Evolutionary conservation across 2,797 vertebrate genomes (phyloP), one percentile per base, ranked within the genome.

Genomic region (Odontamblyopus rebecca): DNA sequence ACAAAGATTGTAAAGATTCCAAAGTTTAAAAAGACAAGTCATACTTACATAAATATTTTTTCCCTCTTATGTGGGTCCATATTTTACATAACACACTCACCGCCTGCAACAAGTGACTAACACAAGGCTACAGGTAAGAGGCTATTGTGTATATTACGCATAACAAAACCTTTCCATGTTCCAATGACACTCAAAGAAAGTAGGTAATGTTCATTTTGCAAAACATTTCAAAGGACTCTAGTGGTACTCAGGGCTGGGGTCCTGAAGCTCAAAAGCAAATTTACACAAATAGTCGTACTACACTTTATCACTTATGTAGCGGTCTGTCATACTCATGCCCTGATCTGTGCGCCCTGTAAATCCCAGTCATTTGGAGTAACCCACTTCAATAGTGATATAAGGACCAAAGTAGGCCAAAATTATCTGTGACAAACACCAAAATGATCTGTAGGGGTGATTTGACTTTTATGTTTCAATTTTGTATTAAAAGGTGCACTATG

Each of bases 261-360:
- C 61, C 35, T 44, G 19, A 9, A 13, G 61, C 61, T 63, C 5
- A 19, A 41, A 69, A 72, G 72, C 57, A 75, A 80, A 68, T 78
- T 83, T 64, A 82, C 84, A 69, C 82, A 78, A 69, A 84, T 86
- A 85, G 80, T 85, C 69, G 68, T 78, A 67, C 69, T 68, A 68
- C 68, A 74, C 63, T 38, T 38, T 9, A 50, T 76, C 56, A 67
- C 51, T 91, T 89, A 88, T 64, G 73, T 86, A 89, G 89, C 77
- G 70, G 83, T 73, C 44, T 48, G 44, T 48, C 76, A 82, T 68
- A 66, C 64, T 73, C 60, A 69, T 44, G 60, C 29, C 67, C 62
- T 61, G 29, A 30, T 63, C 41, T 67, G 63, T 61, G 74, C 68
- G 44, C 54, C 19, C 56, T 48, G 50, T 15, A 57, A 61, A 56